Percentiles rank a stretch among this genome's conserved stretches.
Conservation (phyloP, 2,113 vertebrate species). For the Sapayoa aenigma region DNA sequence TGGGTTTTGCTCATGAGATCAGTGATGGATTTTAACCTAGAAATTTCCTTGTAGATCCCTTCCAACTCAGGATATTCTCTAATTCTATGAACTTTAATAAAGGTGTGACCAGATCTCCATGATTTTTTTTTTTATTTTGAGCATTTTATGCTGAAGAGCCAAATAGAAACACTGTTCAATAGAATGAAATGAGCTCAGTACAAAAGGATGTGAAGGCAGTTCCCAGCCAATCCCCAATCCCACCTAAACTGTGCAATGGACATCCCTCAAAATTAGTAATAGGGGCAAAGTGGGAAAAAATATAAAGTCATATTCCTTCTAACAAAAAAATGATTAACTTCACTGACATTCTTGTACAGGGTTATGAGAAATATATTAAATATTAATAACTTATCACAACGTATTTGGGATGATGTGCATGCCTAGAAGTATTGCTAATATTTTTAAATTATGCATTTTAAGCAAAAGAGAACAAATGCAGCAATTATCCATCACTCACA, state of each 20-base stretch:
- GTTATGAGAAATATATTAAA: neutral
- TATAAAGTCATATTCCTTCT: neutral
- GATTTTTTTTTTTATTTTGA: neutral
- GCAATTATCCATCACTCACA: neutral
- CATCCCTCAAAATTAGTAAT: neutral
- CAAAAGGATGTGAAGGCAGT: rapidly evolving
- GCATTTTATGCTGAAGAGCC: neutral
- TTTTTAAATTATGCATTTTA: neutral
- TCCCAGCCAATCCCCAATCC: neutral
- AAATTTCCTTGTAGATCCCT: neutral
- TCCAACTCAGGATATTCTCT: too few relatives aligned
- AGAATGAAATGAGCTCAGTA: neutral
- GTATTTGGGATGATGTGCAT: neutral
- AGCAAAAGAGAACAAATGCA: neutral
- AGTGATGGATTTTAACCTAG: neutral
- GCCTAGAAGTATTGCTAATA: neutral
- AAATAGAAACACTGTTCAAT: neutral
- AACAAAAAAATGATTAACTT: neutral
- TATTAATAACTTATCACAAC: neutral
- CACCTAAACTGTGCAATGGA: neutral
- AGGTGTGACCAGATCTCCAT: neutral
- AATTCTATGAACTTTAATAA: neutral
- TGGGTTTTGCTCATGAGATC: rapidly evolving
- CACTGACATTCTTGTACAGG: neutral
- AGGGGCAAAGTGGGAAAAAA: neutral